phyloP scores from a whole-genome alignment of 2,113 vertebrate genomes.

The Malurus cyaneus region DNA sequence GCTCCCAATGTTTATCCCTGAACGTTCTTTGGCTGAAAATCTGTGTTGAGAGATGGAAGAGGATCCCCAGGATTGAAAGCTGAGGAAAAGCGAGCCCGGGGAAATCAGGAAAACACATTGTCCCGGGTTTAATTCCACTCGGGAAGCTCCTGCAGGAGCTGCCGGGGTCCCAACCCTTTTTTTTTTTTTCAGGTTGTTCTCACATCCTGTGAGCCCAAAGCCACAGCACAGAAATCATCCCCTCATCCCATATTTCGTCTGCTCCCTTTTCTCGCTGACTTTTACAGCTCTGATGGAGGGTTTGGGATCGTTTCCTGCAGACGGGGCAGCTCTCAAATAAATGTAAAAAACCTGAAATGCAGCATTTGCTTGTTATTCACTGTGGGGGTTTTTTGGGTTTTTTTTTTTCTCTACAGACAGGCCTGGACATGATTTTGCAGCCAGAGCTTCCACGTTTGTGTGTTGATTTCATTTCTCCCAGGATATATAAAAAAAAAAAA shows the following conservation, averaged over 20 bases:
- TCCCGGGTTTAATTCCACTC: neutral
- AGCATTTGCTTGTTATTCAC: conserved; percentile 7
- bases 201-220: neutral
- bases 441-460: neutral
- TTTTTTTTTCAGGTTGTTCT: neutral
- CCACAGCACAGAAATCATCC: conserved; percentile 55
- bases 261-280: conserved; percentile 41
- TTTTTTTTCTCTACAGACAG: neutral
- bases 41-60: conserved; percentile 45
- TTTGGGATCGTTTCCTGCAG: conserved; percentile 28
- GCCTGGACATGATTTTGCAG: conserved; percentile 12
- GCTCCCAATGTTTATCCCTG: neutral
- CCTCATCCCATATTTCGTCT: conserved; percentile 59
- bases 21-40: conserved; percentile 6
- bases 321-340: neutral
- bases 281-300: conserved; percentile 33
- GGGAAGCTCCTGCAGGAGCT: neutral
- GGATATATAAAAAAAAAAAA: neutral
- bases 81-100: neutral
- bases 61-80: conserved; percentile 15
- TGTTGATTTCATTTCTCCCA: neutral
- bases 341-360: conserved; percentile 11
- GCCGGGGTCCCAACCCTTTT: neutral
- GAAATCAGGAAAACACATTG: conserved; percentile 18
- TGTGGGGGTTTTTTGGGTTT: neutral